These are phyloP conservation scores for Phanerotoma sp. DNA, from an alignment of 2,888 invertebrate species.

Conservation along the genomic window DNA sequence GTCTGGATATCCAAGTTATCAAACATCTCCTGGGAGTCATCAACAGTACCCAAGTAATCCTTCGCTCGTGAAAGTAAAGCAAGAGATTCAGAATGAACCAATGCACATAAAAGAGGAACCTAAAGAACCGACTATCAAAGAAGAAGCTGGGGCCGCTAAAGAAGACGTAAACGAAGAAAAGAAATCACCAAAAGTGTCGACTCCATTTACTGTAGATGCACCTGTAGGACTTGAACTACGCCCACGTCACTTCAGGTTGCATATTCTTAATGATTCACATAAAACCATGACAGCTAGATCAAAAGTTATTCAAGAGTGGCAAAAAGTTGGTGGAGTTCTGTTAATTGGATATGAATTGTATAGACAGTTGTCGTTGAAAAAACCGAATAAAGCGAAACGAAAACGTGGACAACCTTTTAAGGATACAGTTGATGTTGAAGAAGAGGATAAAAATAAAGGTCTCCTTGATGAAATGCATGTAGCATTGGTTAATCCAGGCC, in stretches of 20 bases:
- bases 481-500: conserved; percentile 87
- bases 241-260: conserved; percentile 81
- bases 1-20: conserved; percentile 38
- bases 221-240: conserved; percentile 56
- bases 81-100: conserved; percentile 43
- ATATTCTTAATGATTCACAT: conserved; percentile 90
- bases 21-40: conserved; percentile 21
- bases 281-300: conserved; percentile 88
- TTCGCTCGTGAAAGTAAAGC: conserved; percentile 27
- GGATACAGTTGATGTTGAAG: conserved; percentile 60
- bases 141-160: conserved; percentile 35
- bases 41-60: conserved; percentile 27
- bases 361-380: conserved; percentile 81
- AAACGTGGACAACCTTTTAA: conserved; percentile 58
- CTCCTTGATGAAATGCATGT: conserved; percentile 82
- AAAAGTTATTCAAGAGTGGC: conserved; percentile 86
- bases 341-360: conserved; percentile 98
- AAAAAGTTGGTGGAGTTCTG: conserved; percentile 84
- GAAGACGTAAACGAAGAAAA: conserved; percentile 42
- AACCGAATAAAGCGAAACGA: conserved; percentile 66
- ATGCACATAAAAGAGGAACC: conserved; percentile 44
- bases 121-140: conserved; percentile 35
- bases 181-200: conserved; percentile 43
- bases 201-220: conserved; percentile 50
- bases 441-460: conserved; percentile 68